These are phyloP conservation scores for Cydia pomonella DNA, from an alignment of 1,140 invertebrate genomes.

Conservation along the genomic window DNA sequence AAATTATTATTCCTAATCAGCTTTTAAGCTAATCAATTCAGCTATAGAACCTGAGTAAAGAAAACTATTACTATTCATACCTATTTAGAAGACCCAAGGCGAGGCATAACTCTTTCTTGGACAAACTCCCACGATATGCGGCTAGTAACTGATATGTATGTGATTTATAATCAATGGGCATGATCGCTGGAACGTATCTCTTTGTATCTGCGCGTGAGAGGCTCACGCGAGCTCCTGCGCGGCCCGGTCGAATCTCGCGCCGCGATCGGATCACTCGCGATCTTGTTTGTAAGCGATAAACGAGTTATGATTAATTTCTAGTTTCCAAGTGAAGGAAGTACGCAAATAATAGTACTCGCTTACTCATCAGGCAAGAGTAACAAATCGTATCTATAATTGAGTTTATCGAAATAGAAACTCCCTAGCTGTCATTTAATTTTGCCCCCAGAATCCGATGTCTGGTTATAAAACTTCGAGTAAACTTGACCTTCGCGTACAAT, in stretches of 20 bases:
- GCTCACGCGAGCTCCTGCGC: constrained; percentile 50
- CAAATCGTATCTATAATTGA: too few relatives aligned
- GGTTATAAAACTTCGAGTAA: too few relatives aligned
- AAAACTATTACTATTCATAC: too few relatives aligned
- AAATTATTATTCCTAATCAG: neutral
- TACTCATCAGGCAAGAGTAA: constrained; percentile 30
- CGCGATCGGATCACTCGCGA: constrained; percentile 48
- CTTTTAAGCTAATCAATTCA: neutral
- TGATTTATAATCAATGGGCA: constrained; percentile 69
- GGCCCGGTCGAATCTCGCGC: constrained; percentile 49
- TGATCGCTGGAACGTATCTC: constrained; percentile 64
- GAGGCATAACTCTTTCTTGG: constrained; percentile 21
- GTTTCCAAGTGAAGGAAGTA: constrained; percentile 46
- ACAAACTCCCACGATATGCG: constrained; percentile 44
- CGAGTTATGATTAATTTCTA: constrained; percentile 53
- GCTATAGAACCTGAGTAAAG: neutral
- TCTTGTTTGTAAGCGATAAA: constrained; percentile 52
- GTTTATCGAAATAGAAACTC: too few relatives aligned
- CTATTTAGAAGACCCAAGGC: constrained; percentile 30
- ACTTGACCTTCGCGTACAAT: constrained; percentile 5
- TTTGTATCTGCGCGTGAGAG: constrained; percentile 51
- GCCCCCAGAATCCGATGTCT: too few relatives aligned
- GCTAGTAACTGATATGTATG: constrained; percentile 62
- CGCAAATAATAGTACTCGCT: constrained; percentile 35
- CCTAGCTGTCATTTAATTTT: too few relatives aligned